phyloP scores from a whole-genome alignment of 1,140 invertebrate genomes.

The Drosophila rufa region DNA sequence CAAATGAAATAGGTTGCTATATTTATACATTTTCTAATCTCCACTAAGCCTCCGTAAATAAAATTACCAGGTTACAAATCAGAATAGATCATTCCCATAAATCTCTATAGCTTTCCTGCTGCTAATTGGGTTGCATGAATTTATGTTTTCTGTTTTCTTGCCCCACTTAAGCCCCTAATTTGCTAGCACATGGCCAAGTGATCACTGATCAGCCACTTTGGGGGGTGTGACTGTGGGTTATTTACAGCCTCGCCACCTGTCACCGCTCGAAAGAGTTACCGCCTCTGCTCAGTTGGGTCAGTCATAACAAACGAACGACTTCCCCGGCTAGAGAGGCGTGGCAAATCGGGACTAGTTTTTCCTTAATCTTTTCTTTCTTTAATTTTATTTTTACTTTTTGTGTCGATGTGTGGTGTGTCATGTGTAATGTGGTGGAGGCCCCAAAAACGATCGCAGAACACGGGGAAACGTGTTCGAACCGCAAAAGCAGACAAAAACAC shows the following conservation, averaged over 20 bases:
- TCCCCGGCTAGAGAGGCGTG: conserved; percentile 41
- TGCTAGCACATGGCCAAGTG: conserved; percentile 55
- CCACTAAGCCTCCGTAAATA: background rate
- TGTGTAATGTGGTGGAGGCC: conserved; percentile 17
- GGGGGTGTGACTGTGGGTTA: conserved; percentile 41
- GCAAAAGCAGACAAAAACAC: conserved; percentile 52
- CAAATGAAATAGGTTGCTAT: background rate
- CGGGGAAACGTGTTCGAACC: conserved; percentile 59
- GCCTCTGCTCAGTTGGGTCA: conserved; percentile 10
- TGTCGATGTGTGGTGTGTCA: background rate
- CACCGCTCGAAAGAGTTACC: conserved; percentile 27
- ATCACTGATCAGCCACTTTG: background rate
- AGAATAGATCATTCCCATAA: background rate
- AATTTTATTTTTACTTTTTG: conserved; percentile 27
- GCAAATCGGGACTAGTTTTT: conserved; percentile 45
- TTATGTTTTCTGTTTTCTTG: conserved; percentile 21
- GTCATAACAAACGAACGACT: conserved; percentile 66
- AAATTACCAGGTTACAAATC: background rate
- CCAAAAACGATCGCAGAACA: conserved; percentile 61
- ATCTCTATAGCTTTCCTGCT: background rate
- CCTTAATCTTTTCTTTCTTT: conserved; percentile 8
- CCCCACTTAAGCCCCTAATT: conserved; percentile 57
- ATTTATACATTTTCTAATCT: background rate
- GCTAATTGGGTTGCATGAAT: conserved; percentile 17
- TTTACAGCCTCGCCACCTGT: conserved; percentile 69